Percentiles rank a stretch among this genome's conserved stretches.
Conservation (phyloP, 2,797 vertebrate species). For the Bradypodion ventrale region DNA sequence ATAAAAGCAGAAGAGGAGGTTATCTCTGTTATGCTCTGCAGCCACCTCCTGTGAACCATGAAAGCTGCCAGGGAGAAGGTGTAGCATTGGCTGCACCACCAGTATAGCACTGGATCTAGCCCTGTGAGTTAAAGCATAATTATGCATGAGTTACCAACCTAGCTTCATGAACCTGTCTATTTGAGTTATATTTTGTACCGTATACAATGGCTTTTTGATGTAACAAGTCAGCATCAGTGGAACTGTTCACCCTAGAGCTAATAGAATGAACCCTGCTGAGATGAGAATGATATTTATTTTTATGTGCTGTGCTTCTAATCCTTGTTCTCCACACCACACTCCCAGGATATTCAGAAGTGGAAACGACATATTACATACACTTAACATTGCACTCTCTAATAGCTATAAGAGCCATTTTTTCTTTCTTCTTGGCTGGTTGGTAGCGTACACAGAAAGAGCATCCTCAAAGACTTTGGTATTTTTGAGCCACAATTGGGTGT, state of each 20-base stretch:
- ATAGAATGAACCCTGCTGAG: background rate
- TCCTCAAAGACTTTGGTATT: too few relatives aligned
- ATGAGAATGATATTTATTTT: background rate
- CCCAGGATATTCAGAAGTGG: background rate
- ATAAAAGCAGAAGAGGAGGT: background rate
- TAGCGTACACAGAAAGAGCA: too few relatives aligned
- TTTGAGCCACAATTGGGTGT: too few relatives aligned
- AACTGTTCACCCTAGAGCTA: too few relatives aligned
- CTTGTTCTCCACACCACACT: background rate
- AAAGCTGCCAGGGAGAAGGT: background rate
- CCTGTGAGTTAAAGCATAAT: background rate
- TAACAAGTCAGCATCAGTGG: background rate
- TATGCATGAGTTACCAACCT: background rate
- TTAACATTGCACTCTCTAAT: background rate
- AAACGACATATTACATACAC: background rate
- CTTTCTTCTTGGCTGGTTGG: too few relatives aligned
- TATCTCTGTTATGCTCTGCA: background rate
- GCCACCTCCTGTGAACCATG: background rate
- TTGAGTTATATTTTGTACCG: background rate
- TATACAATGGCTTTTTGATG: background rate
- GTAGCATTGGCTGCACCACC: background rate
- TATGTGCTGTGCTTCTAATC: background rate
- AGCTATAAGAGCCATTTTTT: background rate
- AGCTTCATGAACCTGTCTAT: background rate
- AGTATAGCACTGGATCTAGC: background rate